Percentiles rank a stretch among this genome's conserved stretches.
These are phyloP conservation scores for Argentina silus DNA, from an alignment of 2,797 vertebrate species.

Conservation along the genomic window DNA sequence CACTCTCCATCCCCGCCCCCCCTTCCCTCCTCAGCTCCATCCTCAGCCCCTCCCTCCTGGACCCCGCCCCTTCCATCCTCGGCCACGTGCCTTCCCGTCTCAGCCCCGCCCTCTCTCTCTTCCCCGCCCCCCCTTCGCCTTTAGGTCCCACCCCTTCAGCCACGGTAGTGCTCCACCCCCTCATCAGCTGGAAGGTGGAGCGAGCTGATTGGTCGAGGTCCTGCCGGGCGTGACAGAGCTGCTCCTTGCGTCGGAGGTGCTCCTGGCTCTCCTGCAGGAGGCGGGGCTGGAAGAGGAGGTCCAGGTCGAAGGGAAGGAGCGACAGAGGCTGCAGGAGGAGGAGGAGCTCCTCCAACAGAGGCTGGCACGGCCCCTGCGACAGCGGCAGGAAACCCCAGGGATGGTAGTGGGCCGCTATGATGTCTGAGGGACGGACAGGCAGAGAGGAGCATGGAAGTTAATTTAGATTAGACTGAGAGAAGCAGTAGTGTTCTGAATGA, in stretches of 20 bases:
- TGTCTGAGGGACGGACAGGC: constrained; percentile 73
- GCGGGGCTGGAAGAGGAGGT: constrained; percentile 91
- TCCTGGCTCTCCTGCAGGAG: constrained; percentile 88
- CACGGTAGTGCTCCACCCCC: constrained; percentile 70
- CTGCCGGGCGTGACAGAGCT: constrained; percentile 81
- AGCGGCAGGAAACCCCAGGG: constrained; percentile 90
- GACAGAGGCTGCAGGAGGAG: constrained; percentile 94
- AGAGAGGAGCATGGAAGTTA: too few relatives aligned
- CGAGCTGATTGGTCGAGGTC: constrained; percentile 82
- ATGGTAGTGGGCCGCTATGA: constrained; percentile 89
- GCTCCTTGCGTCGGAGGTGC: constrained; percentile 90
- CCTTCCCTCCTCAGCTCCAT: constrained; percentile 70
- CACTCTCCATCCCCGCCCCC: constrained; percentile 54
- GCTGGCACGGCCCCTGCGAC: constrained; percentile 85
- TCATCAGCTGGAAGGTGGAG: constrained; percentile 95
- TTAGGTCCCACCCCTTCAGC: constrained; percentile 54
- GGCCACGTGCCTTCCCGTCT: constrained; percentile 77
- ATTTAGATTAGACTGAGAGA: too few relatives aligned
- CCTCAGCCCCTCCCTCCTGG: constrained; percentile 54
- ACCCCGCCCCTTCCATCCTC: constrained; percentile 54
- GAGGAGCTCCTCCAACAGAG: constrained; percentile 91
- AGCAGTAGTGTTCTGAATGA: too few relatives aligned
- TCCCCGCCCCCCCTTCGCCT: constrained; percentile 33
- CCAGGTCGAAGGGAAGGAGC: constrained; percentile 93
- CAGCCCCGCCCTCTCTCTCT: constrained; percentile 55